Evolutionary conservation across 1,140 invertebrate genomes (phyloP).

Genomic region (Cotesia chilonis): DNA sequence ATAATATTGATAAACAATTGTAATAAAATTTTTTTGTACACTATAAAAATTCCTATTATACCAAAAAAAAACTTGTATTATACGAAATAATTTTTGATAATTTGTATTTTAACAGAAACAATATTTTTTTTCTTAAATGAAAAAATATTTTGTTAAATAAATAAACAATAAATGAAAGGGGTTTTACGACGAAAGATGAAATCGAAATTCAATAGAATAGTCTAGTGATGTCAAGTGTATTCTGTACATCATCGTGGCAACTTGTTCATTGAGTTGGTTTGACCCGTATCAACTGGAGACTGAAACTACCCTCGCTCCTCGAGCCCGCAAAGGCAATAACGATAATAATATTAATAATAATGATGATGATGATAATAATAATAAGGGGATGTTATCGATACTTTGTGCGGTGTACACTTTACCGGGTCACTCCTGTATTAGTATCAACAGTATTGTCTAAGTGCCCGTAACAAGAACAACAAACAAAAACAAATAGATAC

Average conservation of each 20-base stretch:
- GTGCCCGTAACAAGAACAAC: slow-evolving; percentile 27
- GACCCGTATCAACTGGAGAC: slow-evolving; percentile 20
- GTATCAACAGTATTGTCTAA: slow-evolving; percentile 25
- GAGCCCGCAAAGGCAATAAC: slow-evolving; percentile 2
- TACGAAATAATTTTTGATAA: too few species aligned
- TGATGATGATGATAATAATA: not conserved
- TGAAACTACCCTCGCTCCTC: slow-evolving; percentile 18
- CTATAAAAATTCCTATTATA: too few species aligned
- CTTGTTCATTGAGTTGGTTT: slow-evolving; percentile 26
- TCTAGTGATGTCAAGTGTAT: slow-evolving; percentile 11
- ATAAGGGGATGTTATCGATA: slow-evolving; percentile 33
- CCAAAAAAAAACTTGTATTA: too few species aligned
- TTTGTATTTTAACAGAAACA: too few species aligned
- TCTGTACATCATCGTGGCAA: not conserved
- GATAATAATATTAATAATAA: not conserved
- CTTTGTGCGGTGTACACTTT: slow-evolving; percentile 24
- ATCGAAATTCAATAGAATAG: slow-evolving; percentile 11
- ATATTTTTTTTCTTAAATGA: not conserved
- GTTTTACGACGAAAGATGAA: not conserved
- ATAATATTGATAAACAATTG: too few species aligned
- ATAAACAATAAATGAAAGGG: not conserved
- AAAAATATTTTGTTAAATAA: not conserved
- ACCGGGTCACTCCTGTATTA: slow-evolving; percentile 16
- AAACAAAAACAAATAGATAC: slow-evolving; percentile 39
- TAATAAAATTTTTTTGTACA: too few species aligned